Evolutionary conservation across 2,113 vertebrate genomes (phyloP).

Genomic region (Lepidothrix coronata): DNA sequence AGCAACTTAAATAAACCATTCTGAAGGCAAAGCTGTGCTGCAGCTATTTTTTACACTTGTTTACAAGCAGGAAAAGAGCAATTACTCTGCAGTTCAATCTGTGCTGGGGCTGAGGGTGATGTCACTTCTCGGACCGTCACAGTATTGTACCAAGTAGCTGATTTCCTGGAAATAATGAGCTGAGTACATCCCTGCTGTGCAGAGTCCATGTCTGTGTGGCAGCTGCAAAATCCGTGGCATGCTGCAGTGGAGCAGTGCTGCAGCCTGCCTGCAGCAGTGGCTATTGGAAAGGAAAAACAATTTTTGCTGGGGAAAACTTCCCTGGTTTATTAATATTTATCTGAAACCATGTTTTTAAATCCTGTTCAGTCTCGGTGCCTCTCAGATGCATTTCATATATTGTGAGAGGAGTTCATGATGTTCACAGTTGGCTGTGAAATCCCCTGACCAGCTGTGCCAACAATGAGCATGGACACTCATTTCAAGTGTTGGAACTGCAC

Average conservation of each 20-base stretch:
- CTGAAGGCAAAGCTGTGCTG: not conserved
- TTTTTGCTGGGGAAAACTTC: not conserved
- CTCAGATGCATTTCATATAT: accelerated
- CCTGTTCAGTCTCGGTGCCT: accelerated
- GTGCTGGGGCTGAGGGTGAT: not conserved
- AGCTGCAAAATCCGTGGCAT: not conserved
- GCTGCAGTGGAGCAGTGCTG: not conserved
- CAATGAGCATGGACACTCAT: not conserved
- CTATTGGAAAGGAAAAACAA: not conserved
- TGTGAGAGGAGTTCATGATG: not conserved
- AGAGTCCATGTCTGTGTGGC: not conserved
- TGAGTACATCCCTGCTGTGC: not conserved
- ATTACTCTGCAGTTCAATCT: not conserved
- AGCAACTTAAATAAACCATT: not conserved
- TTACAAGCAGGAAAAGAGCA: not conserved
- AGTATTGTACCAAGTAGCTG: not conserved
- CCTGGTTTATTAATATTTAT: not conserved
- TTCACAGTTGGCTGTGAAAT: not conserved
- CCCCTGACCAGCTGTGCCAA: not conserved
- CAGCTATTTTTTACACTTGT: not conserved
- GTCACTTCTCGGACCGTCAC: not conserved
- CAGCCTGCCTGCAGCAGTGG: not conserved
- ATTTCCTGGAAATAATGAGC: not conserved
- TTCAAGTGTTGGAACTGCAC: not conserved
- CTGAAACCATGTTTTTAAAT: not conserved